A percentile compares a stretch with the other conserved stretches of the same genome.
Evolutionary conservation across 1,140 invertebrate genomes (phyloP).

Genomic region (Papilio polyxenes): DNA sequence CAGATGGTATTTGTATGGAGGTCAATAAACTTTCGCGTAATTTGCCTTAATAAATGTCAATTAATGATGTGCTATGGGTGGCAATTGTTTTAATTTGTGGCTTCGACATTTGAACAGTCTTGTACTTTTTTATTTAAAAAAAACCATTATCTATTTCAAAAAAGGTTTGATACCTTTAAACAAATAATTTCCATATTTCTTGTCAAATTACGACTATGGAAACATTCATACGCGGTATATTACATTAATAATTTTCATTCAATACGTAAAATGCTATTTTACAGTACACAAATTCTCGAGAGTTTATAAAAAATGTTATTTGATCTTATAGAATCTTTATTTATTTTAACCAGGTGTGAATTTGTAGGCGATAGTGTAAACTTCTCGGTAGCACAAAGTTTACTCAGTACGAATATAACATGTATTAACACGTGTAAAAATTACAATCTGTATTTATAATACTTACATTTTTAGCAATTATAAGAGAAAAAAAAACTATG

Average conservation of each 20-base stretch:
- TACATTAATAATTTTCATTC: not conserved
- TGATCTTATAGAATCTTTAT: not conserved
- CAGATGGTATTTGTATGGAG: not conserved
- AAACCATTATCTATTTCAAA: too few relatives aligned
- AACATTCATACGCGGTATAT: not conserved
- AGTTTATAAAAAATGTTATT: not conserved
- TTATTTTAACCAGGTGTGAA: not conserved
- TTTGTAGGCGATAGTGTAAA: not conserved
- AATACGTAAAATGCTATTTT: too few relatives aligned
- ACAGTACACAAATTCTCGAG: not conserved
- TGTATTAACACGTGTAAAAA: not conserved
- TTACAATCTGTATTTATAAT: not conserved
- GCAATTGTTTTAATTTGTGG: not conserved
- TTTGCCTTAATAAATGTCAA: not conserved
- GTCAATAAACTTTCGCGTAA: slow-evolving; percentile 5
- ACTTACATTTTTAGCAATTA: not conserved
- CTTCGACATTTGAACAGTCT: not conserved
- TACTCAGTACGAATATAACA: not conserved
- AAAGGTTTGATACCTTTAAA: too few relatives aligned
- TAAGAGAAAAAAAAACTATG: not conserved
- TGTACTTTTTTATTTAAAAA: not conserved
- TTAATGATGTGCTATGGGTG: not conserved
- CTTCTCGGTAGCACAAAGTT: not conserved
- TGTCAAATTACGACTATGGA: not conserved
- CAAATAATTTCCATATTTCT: not conserved